These are phyloP conservation scores for Amphibalanus amphitrite DNA, from an alignment of 1,140 invertebrate species.

Conservation along the genomic window DNA sequence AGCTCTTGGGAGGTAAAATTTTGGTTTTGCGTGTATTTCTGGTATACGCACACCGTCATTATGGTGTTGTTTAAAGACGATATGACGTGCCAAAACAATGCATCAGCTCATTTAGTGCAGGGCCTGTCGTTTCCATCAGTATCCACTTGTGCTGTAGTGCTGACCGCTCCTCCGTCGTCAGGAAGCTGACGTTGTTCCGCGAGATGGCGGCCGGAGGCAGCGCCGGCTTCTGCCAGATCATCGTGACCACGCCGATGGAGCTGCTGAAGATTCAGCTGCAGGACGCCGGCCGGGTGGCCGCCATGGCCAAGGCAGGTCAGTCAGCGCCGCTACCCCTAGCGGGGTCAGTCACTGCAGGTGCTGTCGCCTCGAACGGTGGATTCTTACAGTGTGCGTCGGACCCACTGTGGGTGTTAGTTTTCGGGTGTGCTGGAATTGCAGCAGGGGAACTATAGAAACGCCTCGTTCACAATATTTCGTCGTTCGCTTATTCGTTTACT, in stretches of 20 bases:
- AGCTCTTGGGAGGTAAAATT: no score
- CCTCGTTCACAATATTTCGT: not conserved
- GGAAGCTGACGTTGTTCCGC: constrained; percentile 46
- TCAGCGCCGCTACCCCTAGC: not conserved
- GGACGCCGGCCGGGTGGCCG: constrained; percentile 84
- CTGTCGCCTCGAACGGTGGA: not conserved
- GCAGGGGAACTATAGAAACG: not conserved
- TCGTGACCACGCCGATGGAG: constrained; percentile 98
- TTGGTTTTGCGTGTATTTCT: no score
- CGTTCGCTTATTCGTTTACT: no score
- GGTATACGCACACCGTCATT: no score
- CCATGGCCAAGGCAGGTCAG: constrained; percentile 44
- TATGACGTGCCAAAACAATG: no score
- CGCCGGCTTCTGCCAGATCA: constrained; percentile 93
- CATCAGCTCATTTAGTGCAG: no score
- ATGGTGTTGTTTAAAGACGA: no score
- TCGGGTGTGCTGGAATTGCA: no score
- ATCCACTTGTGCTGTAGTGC: not conserved
- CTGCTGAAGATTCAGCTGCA: constrained; percentile 97
- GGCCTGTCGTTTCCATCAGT: no score
- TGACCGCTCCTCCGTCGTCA: constrained; percentile 13
- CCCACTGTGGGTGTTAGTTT: no score
- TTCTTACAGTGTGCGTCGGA: constrained; percentile 6
- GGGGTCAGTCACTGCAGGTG: no score
- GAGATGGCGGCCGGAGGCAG: constrained; percentile 86